A percentile compares a stretch with the other conserved stretches of the same genome.
Conservation (phyloP, 2,888 invertebrate genomes). For the Amaurobius ferox region DNA sequence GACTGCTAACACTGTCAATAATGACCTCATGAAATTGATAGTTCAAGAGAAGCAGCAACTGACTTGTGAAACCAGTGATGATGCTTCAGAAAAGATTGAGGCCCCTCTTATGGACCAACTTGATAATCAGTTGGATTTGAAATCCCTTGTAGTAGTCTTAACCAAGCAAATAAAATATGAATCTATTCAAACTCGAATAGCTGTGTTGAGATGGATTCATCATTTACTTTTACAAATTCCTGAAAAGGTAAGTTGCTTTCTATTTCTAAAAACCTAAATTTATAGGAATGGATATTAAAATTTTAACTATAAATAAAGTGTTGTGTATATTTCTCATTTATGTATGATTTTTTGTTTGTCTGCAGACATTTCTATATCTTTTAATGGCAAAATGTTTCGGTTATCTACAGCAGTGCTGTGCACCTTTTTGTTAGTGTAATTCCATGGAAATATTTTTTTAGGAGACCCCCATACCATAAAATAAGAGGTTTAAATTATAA, state of each 20-base stretch:
- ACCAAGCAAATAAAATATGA: slow-evolving; percentile 89
- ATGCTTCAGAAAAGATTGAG: slow-evolving; percentile 53
- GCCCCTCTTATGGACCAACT: slow-evolving; percentile 70
- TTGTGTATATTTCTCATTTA: too few species aligned
- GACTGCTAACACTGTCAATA: slow-evolving; percentile 91
- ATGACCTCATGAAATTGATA: slow-evolving; percentile 88
- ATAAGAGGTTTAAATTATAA: too few species aligned
- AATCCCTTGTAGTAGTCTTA: slow-evolving; percentile 88
- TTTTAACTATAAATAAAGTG: too few species aligned
- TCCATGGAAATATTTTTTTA: too few species aligned
- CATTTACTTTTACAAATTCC: slow-evolving; percentile 93
- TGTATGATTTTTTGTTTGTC: too few species aligned
- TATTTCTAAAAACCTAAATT: too few species aligned
- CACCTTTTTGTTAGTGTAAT: too few species aligned
- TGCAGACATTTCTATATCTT: too few species aligned
- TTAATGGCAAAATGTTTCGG: too few species aligned
- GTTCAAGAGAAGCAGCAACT: slow-evolving; percentile 82
- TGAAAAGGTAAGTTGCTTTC: slow-evolving; percentile 82
- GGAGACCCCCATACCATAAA: too few species aligned
- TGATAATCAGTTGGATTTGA: slow-evolving; percentile 78
- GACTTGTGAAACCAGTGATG: slow-evolving; percentile 52
- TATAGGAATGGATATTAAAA: too few species aligned
- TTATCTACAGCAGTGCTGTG: too few species aligned
- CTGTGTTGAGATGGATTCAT: slow-evolving; percentile 95
- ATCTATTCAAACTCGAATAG: slow-evolving; percentile 96